Percentiles rank a stretch among this genome's conserved stretches.
Evolutionary conservation across 2,797 vertebrate genomes (phyloP).

Genomic region (Cryptoprocta ferox): DNA sequence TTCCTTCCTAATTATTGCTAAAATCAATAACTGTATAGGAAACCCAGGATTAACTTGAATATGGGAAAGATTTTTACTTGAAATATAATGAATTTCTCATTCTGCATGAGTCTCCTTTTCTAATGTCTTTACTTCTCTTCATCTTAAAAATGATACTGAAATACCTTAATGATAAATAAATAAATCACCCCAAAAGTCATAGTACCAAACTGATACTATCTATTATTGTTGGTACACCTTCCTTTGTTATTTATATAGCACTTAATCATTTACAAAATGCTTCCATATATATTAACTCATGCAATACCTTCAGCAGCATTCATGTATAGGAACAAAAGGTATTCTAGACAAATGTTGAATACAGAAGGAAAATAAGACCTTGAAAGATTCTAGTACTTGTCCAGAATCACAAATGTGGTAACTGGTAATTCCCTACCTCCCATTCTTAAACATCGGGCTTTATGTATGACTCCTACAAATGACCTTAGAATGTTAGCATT

Average conservation of each 20-base stretch:
- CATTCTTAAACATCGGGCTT: not conserved
- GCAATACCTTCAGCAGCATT: not conserved
- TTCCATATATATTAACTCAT: not conserved
- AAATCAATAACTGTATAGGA: constrained; percentile 28
- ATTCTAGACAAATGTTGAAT: not conserved
- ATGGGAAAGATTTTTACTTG: not conserved
- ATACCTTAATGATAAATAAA: not conserved
- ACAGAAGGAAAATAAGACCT: constrained; percentile 7
- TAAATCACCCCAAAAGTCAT: not conserved
- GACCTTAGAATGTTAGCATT: not conserved
- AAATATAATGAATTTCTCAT: not conserved
- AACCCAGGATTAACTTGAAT: not conserved
- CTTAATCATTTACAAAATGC: not conserved
- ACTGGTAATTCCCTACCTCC: not conserved
- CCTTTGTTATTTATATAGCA: not conserved
- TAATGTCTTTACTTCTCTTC: not conserved
- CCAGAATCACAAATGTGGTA: not conserved
- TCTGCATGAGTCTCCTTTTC: not conserved
- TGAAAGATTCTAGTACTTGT: not conserved
- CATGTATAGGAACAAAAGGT: not conserved
- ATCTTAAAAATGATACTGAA: constrained; percentile 7
- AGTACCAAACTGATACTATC: not conserved
- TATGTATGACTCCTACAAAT: not conserved
- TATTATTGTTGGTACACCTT: not conserved
- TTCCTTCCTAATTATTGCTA: constrained; percentile 10